Conservation (phyloP, 2,888 invertebrate species). For the Dasypolia templi region DNA sequence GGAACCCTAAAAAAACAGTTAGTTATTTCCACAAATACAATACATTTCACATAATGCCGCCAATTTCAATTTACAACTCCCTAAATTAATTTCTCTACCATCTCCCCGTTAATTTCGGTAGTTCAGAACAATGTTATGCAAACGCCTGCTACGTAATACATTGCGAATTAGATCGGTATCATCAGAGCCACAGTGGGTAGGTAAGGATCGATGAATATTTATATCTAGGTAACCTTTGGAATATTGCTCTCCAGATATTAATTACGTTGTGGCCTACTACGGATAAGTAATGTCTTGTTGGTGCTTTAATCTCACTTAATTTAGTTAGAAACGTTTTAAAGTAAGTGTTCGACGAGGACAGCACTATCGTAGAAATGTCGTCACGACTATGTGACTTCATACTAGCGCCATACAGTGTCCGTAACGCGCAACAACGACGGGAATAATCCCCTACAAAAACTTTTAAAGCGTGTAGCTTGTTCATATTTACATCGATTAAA, state of each 20-base stretch:
- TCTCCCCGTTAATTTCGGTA: constrained; percentile 38
- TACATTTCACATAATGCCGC: constrained; percentile 30
- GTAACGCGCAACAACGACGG: no score
- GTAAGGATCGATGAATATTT: constrained; percentile 75
- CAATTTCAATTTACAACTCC: constrained; percentile 46
- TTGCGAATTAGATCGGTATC: constrained; percentile 61
- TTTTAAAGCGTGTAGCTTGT: no score
- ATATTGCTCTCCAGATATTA: constrained; percentile 72
- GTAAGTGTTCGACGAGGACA: no score
- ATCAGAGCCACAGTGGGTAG: constrained; percentile 46
- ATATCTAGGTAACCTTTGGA: constrained; percentile 71
- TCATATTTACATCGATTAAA: no score
- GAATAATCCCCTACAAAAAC: no score
- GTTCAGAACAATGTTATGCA: constrained; percentile 56
- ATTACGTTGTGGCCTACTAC: constrained; percentile 67
- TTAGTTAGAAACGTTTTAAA: no score
- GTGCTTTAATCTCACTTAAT: constrained; percentile 6
- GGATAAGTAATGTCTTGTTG: constrained; percentile 52
- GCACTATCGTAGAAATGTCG: no score
- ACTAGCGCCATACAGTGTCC: no score
- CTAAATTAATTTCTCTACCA: constrained; percentile 42
- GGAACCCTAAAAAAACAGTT: background rate
- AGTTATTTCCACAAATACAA: background rate
- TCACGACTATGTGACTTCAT: no score
- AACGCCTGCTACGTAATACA: constrained; percentile 56